Evolutionary conservation across 2,888 invertebrate genomes (phyloP), one percentile per base, ranked within the genome.

Genomic region (Oxyteleia sp.): DNA sequence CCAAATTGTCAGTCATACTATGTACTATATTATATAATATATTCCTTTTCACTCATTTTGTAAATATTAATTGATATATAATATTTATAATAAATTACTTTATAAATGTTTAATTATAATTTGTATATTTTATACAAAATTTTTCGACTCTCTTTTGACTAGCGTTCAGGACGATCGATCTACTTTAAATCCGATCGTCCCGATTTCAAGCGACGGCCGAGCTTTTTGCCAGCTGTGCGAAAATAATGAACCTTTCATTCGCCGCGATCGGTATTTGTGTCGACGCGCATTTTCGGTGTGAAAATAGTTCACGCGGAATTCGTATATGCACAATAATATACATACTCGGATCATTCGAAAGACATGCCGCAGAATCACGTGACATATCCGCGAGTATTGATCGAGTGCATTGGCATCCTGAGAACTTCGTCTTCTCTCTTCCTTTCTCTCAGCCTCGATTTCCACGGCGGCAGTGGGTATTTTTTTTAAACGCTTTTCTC

Each of bases 381-480:
- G 80, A 84, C 84, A 55, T 38, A 63, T 80, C 51, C 38, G 63
- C 53, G 84, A 63, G 78, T 85, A 85, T 83, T 83, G 85, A 85
- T 85, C 85, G 68, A 66, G 71, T 83, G 81, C 81, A 85, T 81
- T 51, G 85, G 85, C 76, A 85, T 85, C 83, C 80, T 69, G 75
- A 80, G 75, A 80, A 84, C 75, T 84, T 64, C n/a, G 68, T 74
- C 66, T 82, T 74, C 59, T 64, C 72, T 64, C 57, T 69, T 53
- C 59, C 66, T 57, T 78, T 74, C 81, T 78, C 69, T 68, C 49
- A 35, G 53, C 57, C 64, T 55, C 59, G 72, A 51, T 53, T 64
- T 78, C 72, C 55, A 59, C 43, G 41, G 10, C 13, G 45, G n/a
- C 11, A 47, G 29, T 20, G n/a, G 8, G 16, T 32, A 38, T 47